Evolutionary conservation across 2,113 vertebrate genomes (phyloP).

Genomic region (Falco punctatus): DNA sequence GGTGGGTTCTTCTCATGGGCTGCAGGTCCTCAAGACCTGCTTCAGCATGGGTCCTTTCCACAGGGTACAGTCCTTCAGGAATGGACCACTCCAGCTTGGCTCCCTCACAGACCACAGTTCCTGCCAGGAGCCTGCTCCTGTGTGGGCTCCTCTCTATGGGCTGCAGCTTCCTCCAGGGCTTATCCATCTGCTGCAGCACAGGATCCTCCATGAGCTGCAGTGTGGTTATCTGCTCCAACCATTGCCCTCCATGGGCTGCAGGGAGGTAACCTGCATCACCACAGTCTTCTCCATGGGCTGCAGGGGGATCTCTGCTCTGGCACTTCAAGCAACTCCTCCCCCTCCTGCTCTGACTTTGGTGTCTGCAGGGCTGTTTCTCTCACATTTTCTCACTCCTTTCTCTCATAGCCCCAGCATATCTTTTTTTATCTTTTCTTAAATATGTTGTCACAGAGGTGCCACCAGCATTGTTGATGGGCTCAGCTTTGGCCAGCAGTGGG

Average conservation of each 20-base stretch:
- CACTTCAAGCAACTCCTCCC: neutral
- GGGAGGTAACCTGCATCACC: neutral
- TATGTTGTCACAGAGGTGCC: neutral
- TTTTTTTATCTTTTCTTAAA: neutral
- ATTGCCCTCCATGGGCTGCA: neutral
- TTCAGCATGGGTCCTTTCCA: too few species aligned
- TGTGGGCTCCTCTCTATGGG: fast-evolving
- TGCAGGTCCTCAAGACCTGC: neutral
- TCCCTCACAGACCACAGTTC: neutral
- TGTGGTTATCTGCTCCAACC: neutral
- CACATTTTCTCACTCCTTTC: neutral
- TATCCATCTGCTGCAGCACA: neutral
- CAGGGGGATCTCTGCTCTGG: neutral
- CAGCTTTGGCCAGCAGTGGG: neutral
- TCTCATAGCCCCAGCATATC: neutral
- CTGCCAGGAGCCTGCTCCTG: neutral
- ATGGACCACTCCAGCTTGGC: neutral
- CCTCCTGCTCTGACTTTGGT: neutral
- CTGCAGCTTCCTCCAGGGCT: neutral
- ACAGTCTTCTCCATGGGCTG: neutral
- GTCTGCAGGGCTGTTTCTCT: neutral
- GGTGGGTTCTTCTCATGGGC: neutral
- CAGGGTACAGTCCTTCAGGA: neutral
- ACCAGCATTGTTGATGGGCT: neutral
- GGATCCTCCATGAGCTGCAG: neutral